Percentiles rank a stretch among this genome's conserved stretches.
phyloP scores from a whole-genome alignment of 1,140 invertebrate species.

The Lepidurus apus region DNA sequence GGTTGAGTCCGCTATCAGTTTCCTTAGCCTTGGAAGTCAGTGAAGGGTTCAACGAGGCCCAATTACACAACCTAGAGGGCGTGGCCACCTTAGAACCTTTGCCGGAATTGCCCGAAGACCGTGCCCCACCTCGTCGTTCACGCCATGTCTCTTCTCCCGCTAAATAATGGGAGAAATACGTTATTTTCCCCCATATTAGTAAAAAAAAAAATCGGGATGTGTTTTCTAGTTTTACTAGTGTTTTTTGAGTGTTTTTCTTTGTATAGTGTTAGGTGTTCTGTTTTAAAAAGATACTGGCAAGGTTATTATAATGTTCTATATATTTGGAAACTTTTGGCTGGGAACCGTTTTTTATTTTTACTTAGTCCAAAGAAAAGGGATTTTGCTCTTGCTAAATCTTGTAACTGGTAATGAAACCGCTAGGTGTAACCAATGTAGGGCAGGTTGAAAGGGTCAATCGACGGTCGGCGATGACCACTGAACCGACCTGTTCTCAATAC shows the following conservation, averaged over 20 bases:
- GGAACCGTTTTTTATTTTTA: not conserved
- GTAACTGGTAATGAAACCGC: not conserved
- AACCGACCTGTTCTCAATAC: not conserved
- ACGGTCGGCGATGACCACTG: not conserved
- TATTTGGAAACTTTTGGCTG: too few species aligned
- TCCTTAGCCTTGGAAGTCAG: constrained; percentile 33
- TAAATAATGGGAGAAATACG: not conserved
- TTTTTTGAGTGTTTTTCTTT: not conserved
- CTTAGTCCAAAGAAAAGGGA: not conserved
- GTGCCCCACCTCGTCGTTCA: not conserved
- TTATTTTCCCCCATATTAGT: not conserved
- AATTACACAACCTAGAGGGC: constrained; percentile 28
- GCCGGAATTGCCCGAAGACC: constrained; percentile 31
- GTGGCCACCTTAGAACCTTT: constrained; percentile 23
- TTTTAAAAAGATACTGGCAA: not conserved
- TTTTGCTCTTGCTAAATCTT: not conserved
- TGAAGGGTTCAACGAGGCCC: constrained; percentile 30
- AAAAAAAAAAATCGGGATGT: not conserved
- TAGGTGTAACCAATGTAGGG: not conserved
- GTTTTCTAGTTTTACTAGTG: not conserved
- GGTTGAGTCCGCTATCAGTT: constrained; percentile 31
- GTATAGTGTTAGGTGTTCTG: not conserved
- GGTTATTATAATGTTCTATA: too few species aligned
- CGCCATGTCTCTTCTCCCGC: not conserved
- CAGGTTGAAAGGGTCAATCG: constrained; percentile 15